phyloP scores from a whole-genome alignment of 2,888 invertebrate species.

The Caenorhabditis sinica region DNA sequence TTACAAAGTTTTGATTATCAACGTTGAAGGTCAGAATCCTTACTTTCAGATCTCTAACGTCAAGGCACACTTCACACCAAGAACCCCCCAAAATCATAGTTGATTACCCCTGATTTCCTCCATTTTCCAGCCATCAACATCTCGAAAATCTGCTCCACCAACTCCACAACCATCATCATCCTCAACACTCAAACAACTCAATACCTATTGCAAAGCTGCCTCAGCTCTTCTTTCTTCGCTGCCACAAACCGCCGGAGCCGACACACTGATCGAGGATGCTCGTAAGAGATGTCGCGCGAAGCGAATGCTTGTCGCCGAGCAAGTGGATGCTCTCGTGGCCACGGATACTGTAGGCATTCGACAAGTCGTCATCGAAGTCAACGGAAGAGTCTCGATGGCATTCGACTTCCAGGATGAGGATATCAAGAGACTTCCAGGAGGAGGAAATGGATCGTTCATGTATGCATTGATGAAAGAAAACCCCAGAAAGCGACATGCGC shows the following conservation, averaged over 20 bases:
- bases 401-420: too few species aligned
- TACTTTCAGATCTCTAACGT: too few species aligned
- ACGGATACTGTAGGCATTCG: constrained; percentile 13
- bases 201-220: constrained; percentile 46
- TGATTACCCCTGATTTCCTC: too few species aligned
- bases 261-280: constrained; percentile 41
- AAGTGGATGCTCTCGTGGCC: constrained; percentile 51
- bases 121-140: too few species aligned
- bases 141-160: too few species aligned
- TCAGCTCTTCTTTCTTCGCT: constrained; percentile 4
- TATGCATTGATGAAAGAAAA: constrained; percentile 65
- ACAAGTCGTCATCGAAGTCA: constrained; percentile 48
- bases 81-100: too few species aligned
- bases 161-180: constrained; percentile 1
- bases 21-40: too few species aligned
- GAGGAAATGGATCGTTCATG: constrained; percentile 32
- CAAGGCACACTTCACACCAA: too few species aligned
- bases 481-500: constrained; percentile 27
- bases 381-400: constrained; percentile 47
- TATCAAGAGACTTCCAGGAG: constrained; percentile 32
- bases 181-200: constrained; percentile 16
- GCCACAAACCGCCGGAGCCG: constrained; percentile 42
- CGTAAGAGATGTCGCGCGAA: constrained; percentile 14
- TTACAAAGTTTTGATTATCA: too few species aligned
- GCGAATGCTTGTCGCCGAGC: constrained; percentile 50